These are phyloP conservation scores for Thaumetopoea pityocampa DNA, from an alignment of 1,140 invertebrate genomes.

Conservation along the genomic window DNA sequence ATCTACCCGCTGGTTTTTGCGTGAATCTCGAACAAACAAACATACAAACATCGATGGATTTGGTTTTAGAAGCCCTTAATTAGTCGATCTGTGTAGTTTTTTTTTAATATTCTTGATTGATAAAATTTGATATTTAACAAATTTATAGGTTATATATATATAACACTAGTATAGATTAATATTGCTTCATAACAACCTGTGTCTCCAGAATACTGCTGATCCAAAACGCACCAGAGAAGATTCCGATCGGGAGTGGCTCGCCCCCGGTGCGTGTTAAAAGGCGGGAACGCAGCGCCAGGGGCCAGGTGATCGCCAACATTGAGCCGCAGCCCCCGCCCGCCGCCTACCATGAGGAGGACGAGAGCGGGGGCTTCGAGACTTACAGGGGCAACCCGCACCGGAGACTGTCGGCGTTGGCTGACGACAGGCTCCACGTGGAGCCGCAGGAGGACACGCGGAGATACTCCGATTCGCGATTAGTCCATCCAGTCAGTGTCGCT, in stretches of 20 bases:
- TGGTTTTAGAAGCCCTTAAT: too few relatives aligned
- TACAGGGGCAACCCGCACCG: constrained; percentile 59
- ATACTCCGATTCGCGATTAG: constrained; percentile 66
- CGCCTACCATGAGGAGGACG: constrained; percentile 66
- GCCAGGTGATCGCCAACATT: constrained; percentile 78
- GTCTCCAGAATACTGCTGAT: constrained; percentile 88
- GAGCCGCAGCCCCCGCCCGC: constrained; percentile 71
- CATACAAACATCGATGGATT: too few relatives aligned
- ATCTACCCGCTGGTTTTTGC: too few relatives aligned
- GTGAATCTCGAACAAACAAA: too few relatives aligned
- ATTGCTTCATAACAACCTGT: too few relatives aligned
- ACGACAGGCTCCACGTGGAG: constrained; percentile 23
- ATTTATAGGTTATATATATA: too few relatives aligned
- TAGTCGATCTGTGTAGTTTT: too few relatives aligned
- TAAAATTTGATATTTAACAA: too few relatives aligned
- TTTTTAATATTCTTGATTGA: too few relatives aligned
- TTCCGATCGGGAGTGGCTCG: constrained; percentile 72
- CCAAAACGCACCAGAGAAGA: constrained; percentile 91
- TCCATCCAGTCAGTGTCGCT: constrained; percentile 10
- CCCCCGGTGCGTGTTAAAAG: constrained; percentile 54
- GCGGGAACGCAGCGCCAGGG: constrained; percentile 52
- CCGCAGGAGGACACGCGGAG: constrained; percentile 45
- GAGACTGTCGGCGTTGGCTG: constrained; percentile 42
- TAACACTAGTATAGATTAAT: too few relatives aligned
- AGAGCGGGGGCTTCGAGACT: constrained; percentile 69